phyloP scores from a whole-genome alignment of 2,113 vertebrate genomes.

The Tyto alba region DNA sequence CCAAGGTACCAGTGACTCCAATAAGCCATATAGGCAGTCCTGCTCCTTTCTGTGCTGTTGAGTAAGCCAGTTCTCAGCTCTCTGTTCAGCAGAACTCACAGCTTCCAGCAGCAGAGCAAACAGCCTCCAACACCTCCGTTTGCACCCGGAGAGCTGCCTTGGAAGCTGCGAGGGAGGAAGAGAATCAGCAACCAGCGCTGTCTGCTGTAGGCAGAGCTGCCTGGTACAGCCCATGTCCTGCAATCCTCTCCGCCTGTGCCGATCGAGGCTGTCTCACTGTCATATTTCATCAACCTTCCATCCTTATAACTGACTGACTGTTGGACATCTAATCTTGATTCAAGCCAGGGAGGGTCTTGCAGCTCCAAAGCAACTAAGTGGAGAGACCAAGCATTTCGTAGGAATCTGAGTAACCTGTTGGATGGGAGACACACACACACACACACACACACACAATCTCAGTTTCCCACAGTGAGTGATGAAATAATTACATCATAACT shows the following conservation, averaged over 20 bases:
- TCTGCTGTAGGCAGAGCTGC: background rate
- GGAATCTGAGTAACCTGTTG: background rate
- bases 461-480: background rate
- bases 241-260: background rate
- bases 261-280: rapidly evolving
- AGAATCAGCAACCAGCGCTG: background rate
- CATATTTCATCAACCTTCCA: rapidly evolving
- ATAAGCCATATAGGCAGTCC: background rate
- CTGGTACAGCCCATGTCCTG: background rate
- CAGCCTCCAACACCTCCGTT: background rate
- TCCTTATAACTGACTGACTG: background rate
- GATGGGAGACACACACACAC: too few relatives aligned
- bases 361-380: background rate
- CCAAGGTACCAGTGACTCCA: background rate
- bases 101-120: background rate
- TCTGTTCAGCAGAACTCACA: background rate
- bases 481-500: background rate
- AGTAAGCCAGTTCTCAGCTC: background rate
- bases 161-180: background rate
- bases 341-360: background rate
- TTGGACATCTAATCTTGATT: background rate
- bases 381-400: background rate
- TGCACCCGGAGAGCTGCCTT: background rate
- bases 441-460: too few relatives aligned
- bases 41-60: background rate